Evolutionary conservation across 2,113 vertebrate species (phyloP), one percentile per base, ranked within the genome.

Genomic region (Sinocyclocheilus anshuiensis): DNA sequence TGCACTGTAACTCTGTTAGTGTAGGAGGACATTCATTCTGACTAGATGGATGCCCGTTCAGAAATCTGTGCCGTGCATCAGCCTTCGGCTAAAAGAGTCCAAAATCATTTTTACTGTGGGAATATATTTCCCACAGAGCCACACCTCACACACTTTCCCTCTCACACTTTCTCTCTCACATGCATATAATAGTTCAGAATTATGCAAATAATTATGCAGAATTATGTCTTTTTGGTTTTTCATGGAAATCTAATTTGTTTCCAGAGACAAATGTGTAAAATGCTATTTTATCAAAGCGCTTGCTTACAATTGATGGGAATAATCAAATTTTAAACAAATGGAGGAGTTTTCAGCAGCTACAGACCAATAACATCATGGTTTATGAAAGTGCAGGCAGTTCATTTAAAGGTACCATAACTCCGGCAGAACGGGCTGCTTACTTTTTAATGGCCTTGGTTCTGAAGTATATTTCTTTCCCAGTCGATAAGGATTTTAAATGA

Each of bases 111-210:
- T 83, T 61, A 83, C 18, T 53, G 39, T 26, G 67, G 75, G 80
- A 86, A 55, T 67, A 71, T 80, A 76, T 79, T 81, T 87, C 84
- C 80, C 84, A 75, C 72, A 69, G 84, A 85, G 48, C 61, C 24
- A 29, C 57, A 67, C 33, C 65, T 61, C 71, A 74, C 48, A 26
- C 79, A 11, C 11, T 39, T 18, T 57, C 2, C 26, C 36, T 77
- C 18, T 77, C 48, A 8, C 29, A 20, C 55, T 55, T 55, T 0
- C 53, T 57, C 18, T 57, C 55, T 57, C 55, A 57, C 55, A 57
- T 7, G 55, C 22, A n/a, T n/a, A 22, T 10, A 8, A 57, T 59
- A n/a, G 57, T 59, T 59, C 57, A 4, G 57, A 59, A 72, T 42
- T 39, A 50, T 33, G 6, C 63, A 79, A 48, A 48, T 7, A 29